Base-by-base conservation (phyloP, 2,888 invertebrate species). In the Minunthozetes semirufus region DNA sequence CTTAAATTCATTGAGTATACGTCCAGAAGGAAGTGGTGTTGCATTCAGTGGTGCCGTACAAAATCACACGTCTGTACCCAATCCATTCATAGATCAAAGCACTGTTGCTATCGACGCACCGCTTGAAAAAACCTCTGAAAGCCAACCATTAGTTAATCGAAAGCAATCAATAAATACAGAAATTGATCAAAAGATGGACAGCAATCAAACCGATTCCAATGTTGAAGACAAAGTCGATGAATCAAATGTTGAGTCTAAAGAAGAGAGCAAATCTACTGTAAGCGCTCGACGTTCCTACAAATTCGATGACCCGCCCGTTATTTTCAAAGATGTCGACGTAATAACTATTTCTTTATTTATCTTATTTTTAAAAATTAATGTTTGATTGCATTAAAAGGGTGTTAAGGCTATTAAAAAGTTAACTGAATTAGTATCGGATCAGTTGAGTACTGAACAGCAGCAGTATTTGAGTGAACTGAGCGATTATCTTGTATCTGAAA, bases 401-500 rank as follows among this genome's bases (percentile, higher is more conserved):
- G 48, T 66, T 1, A 72, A 72, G 15, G 78, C 79, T 83, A 89
- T 90, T 81, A 92, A 91, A 80, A 86, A 87, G 48, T 84, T 94
- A 72, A 86, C 88, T 0, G 87, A 86, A 76, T 83, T 89, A 70
- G 85, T 92, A 74, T 89, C 89, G 76, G 89, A 88, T 42, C 88
- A 89, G 82, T 85, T 94, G 78, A 86, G 86, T 72, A 87, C 88
- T 15, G 91, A 91, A 77, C 93, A 94, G 82, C 87, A 87, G 81
- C 86, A 87, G 80, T 90, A 89, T 79, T 84, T 93, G 81, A 89
- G 89, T 80, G 94, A 94, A 84, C 84, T 94, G 80, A 89, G 90
- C 81, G 92, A 92, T 83, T 94, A 94, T 84, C 88, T 94, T 82
- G 86, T 93, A 79, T 90, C 90, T 79, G 91, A 92, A 80, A 93